phyloP scores from a whole-genome alignment of 1,140 invertebrate genomes.

The Pseudomyrmex cubaensis region DNA sequence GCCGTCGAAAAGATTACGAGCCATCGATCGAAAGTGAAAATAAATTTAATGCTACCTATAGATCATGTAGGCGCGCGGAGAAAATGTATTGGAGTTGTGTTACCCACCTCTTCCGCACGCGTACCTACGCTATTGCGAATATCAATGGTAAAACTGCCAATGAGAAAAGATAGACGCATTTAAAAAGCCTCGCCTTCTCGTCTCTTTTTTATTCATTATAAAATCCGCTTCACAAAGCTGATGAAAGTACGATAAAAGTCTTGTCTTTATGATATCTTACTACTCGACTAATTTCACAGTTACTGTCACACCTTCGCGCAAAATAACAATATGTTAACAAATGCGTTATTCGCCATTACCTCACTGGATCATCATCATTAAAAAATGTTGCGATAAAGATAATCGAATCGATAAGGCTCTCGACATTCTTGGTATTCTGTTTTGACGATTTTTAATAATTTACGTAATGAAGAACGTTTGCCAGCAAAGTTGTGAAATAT shows the following conservation, averaged over 20 bases:
- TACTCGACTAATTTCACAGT: conserved; percentile 3
- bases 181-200: not conserved
- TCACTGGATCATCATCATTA: not conserved
- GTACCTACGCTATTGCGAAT: not conserved
- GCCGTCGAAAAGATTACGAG: not conserved
- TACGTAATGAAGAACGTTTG: not conserved
- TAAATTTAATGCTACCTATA: not conserved
- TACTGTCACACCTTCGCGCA: not conserved
- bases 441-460: not conserved
- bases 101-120: not conserved
- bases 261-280: not conserved
- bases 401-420: conserved; percentile 11
- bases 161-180: not conserved
- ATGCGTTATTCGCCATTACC: not conserved
- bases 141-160: conserved; percentile 45
- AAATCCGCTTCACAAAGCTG: not conserved
- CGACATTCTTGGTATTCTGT: not conserved
- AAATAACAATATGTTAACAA: not conserved
- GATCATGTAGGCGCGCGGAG: not conserved
- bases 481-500: not conserved
- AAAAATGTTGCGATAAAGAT: conserved; percentile 31
- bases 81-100: conserved; percentile 13
- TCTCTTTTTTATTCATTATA: not conserved
- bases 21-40: not conserved
- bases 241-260: not conserved